These are phyloP conservation scores for Nudaria mundana DNA, from an alignment of 2,888 invertebrate species.

Conservation along the genomic window DNA sequence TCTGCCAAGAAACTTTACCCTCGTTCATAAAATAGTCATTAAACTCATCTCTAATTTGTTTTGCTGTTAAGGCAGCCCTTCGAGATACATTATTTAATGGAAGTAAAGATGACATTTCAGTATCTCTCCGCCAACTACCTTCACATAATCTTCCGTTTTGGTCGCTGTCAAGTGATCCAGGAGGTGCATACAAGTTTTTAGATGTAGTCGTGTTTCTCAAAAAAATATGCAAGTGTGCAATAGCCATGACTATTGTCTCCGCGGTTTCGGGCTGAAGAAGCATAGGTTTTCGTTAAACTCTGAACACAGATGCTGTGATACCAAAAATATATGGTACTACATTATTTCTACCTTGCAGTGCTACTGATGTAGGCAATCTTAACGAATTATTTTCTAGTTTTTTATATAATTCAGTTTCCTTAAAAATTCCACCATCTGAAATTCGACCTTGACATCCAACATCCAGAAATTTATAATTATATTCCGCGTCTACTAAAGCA, in stretches of 20 bases:
- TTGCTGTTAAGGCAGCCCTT: no score
- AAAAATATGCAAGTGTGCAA: conserved; percentile 2
- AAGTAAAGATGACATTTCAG: no score
- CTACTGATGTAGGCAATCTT: conserved; percentile 4
- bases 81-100: no score
- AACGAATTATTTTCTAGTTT: conserved; percentile 4
- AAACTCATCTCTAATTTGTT: no score
- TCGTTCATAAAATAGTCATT: no score
- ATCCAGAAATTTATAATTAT: conserved; percentile 7
- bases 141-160: no score
- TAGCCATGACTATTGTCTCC: conserved; percentile 3
- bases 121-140: no score
- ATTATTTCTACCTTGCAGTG: conserved; percentile 12
- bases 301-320: conserved; percentile 2
- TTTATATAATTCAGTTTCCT: conserved; percentile 5
- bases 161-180: no score
- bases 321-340: conserved; percentile 11
- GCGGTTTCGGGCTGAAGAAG: conserved; percentile 1
- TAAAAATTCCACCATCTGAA: conserved; percentile 12
- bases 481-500: conserved; percentile 10
- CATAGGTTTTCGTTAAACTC: conserved; percentile 10
- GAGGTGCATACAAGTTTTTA: no score
- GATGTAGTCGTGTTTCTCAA: no score
- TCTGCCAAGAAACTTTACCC: no score
- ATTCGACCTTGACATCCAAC: conserved; percentile 10